Evolutionary conservation across 2,113 vertebrate species (phyloP), one percentile per base, ranked within the genome.

Genomic region (Otus sunia): DNA sequence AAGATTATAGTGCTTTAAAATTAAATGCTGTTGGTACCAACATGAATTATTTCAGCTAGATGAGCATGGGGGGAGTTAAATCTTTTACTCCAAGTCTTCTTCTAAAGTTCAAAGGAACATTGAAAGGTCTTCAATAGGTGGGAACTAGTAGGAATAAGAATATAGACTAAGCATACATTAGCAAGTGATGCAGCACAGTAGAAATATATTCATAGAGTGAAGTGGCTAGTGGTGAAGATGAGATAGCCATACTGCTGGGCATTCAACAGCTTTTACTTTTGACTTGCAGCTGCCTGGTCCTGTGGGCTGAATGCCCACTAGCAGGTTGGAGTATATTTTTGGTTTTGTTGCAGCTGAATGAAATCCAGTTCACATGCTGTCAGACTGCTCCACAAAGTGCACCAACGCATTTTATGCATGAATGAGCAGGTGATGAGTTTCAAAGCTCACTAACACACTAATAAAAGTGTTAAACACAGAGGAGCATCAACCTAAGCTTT

Each of bases 401-500:
- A 59, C 1, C 15, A 37, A 52, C 3, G 12, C 5, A 2, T 34
- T 73, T 30, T 43, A 60, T n/a, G 2, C 0, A 2, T 11, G 2
- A 21, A 11, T n/a, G 32, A 77, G 47, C 4, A 9, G 25, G 32
- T 25, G 47, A 56, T 26, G 34, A 3, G 1, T 64, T 82, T 68
- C 62, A 90, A 79, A 72, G n/a, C 36, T 68, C 7, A 1, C 41
- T 39, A 74, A 43, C 20, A 27, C 13, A 55, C 6, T 50, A 27
- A 71, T 17, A 22, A 26, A 52, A 75, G 39, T 7, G 18, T 43
- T 74, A 36, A 95, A 87, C 18, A 64, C 12, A n/a, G 34, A 85
- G 36, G 2, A 64, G 6, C 43, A 49, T 41, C 66, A 72, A 27
- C 25, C 3, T 47, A 43, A 50, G 10, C 9, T 30, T 43, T 67